Base-by-base conservation (phyloP, 92 coral and sea anemone species). In the Bergia puertoricense region DNA sequence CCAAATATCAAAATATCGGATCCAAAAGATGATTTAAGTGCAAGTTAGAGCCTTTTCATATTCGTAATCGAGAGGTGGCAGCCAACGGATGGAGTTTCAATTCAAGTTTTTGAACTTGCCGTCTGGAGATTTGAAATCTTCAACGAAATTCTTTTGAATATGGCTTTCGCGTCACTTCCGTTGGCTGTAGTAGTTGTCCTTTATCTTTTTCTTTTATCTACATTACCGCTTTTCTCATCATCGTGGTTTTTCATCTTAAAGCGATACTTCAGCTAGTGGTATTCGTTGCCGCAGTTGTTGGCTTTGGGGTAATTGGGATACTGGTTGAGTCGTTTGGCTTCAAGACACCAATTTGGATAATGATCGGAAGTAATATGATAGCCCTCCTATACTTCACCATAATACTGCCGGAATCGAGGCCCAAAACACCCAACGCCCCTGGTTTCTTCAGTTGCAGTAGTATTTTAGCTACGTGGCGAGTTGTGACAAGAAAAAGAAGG, bases 281-380 rank as follows among this genome's bases (percentile, higher is more conserved):
- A 23, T 68, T 68, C 74, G n/a, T 68, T 13, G 74, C 74, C n/a
- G 74, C 74, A 22, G n/a, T 68, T 68, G n/a, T 23, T n/a, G 74
- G 74, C 38, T 68, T 68, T 30, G 74, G 74, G n/a, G 37, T 13
- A 68, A 68, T 38, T 68, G 74, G 74, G n/a, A 68, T 30, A 68
- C 16, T 68, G 5, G 74, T 68, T 30, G 74, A 68, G 38, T 8
- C 74, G 37, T 68, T 68, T 22, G 74, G 74, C 39, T 68, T 68
- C 74, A 5, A 22, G 36, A 15, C 74, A 68, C 74, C 74, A 68
- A 30, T 68, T 4, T 68, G 74, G 74, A 10, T 68, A 8, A 30
- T 68, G 74, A 22, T 68, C 74, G 39, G 74, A 6, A n/a, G 74
- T 20, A 18, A 69, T 36, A 9, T n/a, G 8, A n/a, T 36, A n/a